phyloP scores from a whole-genome alignment of 2,797 vertebrate species.

The Paguma larvata region DNA sequence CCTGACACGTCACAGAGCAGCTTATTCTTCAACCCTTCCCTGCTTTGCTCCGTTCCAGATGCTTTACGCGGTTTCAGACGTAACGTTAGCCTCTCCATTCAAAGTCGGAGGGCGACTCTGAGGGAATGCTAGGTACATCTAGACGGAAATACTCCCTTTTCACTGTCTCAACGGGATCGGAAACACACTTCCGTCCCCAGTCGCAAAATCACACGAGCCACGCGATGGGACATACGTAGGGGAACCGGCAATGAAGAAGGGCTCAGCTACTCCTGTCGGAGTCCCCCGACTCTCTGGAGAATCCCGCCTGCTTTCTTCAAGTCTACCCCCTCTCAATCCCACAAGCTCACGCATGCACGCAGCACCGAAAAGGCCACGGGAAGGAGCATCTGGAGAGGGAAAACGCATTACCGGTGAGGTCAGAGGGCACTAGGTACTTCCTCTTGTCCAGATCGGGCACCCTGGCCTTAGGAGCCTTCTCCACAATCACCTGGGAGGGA shows the following conservation, averaged over 20 bases:
- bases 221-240: not conserved
- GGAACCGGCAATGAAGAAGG: not conserved
- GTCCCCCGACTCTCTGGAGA: not conserved
- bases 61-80: not conserved
- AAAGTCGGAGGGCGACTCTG: not conserved
- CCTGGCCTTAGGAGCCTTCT: constrained; percentile 92
- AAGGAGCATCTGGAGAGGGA: not conserved
- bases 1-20: not conserved
- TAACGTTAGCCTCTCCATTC: not conserved
- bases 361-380: not conserved
- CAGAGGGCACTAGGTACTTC: constrained; percentile 92
- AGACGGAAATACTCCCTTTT: not conserved
- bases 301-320: not conserved
- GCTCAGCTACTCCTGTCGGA: not conserved
- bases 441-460: constrained; percentile 92
- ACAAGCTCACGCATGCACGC: not conserved
- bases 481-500: constrained; percentile 89
- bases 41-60: not conserved
- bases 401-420: constrained; percentile 89
- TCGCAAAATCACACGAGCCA: not conserved
- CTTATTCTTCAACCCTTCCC: not conserved
- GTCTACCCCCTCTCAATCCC: not conserved
- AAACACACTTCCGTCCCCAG: not conserved
- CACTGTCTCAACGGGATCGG: not conserved
- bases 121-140: rapidly evolving